phyloP scores from a whole-genome alignment of 1,140 invertebrate genomes.

The Catajapyx aquilonaris region DNA sequence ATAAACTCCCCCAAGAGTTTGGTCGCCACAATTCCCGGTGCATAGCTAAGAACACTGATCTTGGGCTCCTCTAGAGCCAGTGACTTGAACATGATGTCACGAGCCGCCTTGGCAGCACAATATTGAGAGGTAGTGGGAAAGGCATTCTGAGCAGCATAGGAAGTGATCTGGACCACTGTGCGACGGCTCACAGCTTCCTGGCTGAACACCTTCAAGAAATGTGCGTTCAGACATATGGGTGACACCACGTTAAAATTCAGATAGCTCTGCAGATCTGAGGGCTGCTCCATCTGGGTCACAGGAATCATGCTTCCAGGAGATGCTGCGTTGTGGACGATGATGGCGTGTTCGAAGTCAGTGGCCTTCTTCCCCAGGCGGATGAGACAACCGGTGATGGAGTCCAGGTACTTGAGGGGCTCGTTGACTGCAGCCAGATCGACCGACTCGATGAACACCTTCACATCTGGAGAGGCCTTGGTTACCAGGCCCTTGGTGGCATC shows the following conservation, averaged over 20 bases:
- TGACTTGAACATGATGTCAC: too few relatives aligned
- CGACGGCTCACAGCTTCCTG: too few relatives aligned
- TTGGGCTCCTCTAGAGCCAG: too few relatives aligned
- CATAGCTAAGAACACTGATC: too few relatives aligned
- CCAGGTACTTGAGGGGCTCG: neutral
- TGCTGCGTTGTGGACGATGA: neutral
- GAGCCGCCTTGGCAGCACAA: too few relatives aligned
- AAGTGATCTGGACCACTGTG: neutral
- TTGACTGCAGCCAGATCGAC: neutral
- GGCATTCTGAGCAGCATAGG: neutral
- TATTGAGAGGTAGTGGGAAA: too few relatives aligned
- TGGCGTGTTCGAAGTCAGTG: neutral
- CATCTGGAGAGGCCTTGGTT: neutral
- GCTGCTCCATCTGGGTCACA: neutral
- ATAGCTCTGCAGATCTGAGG: neutral
- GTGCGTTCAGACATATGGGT: neutral
- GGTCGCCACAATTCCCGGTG: too few relatives aligned
- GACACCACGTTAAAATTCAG: neutral
- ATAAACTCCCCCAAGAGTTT: too few relatives aligned
- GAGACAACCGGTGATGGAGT: neutral
- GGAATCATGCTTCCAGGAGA: neutral
- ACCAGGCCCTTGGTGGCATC: conserved; percentile 35
- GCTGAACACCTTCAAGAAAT: neutral
- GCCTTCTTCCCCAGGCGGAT: neutral
- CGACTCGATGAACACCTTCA: neutral